These are phyloP conservation scores for Cottoperca gobio DNA, from an alignment of 2,797 vertebrate genomes.

Conservation along the genomic window DNA sequence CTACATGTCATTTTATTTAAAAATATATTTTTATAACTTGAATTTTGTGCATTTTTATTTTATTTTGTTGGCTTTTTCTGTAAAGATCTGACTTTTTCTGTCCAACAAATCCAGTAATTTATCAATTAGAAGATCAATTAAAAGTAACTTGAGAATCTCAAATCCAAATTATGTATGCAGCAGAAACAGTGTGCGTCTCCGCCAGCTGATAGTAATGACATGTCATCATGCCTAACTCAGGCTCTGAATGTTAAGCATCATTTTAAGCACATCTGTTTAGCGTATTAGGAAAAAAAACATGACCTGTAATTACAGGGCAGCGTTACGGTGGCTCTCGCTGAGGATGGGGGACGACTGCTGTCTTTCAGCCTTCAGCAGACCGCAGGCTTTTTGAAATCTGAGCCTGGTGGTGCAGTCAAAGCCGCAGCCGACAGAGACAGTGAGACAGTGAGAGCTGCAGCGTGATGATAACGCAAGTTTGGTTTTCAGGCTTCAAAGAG, in stretches of 20 bases:
- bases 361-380: constrained; percentile 67
- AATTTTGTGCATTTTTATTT: not conserved
- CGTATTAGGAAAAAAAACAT: constrained; percentile 79
- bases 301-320: constrained; percentile 82
- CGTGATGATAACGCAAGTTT: constrained; percentile 51
- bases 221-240: constrained; percentile 57
- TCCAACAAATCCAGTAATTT: not conserved
- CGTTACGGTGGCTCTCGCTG: constrained; percentile 60
- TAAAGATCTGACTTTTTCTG: not conserved
- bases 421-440: constrained; percentile 38
- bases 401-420: constrained; percentile 58
- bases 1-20: not conserved
- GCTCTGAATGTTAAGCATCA: constrained; percentile 63
- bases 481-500: constrained; percentile 43
- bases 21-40: not conserved
- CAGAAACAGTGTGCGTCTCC: constrained; percentile 14
- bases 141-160: not conserved
- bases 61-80: not conserved
- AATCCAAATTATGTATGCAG: not conserved
- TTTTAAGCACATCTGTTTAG: constrained; percentile 80
- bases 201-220: constrained; percentile 66
- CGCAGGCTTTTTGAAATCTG: constrained; percentile 79
- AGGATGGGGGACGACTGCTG: constrained; percentile 56
- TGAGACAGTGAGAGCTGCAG: constrained; percentile 52
- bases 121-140: not conserved